Conservation (phyloP, 2,113 vertebrate genomes). For the Connochaetes taurinus region DNA sequence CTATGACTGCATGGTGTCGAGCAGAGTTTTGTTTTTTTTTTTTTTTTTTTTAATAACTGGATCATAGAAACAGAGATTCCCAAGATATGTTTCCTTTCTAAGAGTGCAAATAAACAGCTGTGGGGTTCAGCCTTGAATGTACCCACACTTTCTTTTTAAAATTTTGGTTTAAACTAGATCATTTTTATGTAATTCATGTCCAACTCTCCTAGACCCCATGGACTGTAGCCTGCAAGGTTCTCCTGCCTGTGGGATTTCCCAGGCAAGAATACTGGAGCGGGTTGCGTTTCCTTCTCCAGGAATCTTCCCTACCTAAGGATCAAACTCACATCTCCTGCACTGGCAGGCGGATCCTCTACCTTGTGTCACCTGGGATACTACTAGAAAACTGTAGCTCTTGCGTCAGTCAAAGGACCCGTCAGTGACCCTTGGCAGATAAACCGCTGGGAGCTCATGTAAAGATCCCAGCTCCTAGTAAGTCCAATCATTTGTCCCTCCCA, state of each 20-base stretch:
- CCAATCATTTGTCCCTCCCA: not conserved
- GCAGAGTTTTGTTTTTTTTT: not conserved
- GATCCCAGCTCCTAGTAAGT: accelerated
- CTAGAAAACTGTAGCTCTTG: not conserved
- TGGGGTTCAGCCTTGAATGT: not conserved
- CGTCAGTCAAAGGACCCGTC: not conserved
- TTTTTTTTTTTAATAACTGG: not conserved
- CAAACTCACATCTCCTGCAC: accelerated
- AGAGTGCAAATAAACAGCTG: not conserved
- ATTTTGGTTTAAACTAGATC: not conserved
- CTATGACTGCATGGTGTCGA: accelerated
- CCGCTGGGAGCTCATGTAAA: not conserved
- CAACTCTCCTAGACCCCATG: not conserved
- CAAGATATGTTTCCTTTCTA: not conserved
- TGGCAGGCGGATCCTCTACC: accelerated
- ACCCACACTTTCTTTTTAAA: not conserved
- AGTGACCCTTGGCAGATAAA: not conserved
- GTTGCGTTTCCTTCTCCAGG: not conserved
- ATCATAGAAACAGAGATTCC: not conserved
- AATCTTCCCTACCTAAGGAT: not conserved
- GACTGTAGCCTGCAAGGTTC: not conserved
- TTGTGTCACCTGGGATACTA: not conserved
- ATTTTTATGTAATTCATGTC: not conserved
- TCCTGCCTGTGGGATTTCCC: not conserved
- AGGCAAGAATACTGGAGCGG: not conserved